Base-by-base conservation (phyloP, 2,797 vertebrate genomes). In the Poeciliopsis infans region DNA sequence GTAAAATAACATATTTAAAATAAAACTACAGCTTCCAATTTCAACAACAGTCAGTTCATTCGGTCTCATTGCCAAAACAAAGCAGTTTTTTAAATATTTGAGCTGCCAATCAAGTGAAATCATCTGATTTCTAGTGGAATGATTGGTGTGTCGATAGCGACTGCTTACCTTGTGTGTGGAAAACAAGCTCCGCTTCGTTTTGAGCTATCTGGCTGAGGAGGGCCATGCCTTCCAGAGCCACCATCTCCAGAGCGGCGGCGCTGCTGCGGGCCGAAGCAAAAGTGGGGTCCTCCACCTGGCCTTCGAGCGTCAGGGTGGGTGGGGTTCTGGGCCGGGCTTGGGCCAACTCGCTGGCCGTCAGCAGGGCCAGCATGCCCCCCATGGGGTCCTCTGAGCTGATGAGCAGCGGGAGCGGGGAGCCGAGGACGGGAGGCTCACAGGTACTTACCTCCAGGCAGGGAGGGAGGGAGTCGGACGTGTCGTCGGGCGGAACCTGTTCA, bases 191-290 rank as follows among this genome's bases (percentile, higher is more conserved):
- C 86, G 98, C 95, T 85, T 98, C 97, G 79, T 96, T 91, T 84
- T 97, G 97, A 0, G 97, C 97, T 69, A 99, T 97, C 90, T 99
- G 97, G 57, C 98, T 98, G 77, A 99, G 95, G 75, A 99, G 94
- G 33, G 97, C 96, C 95, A 99, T 99, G 13, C 98, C 98, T 11
- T 98, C 97, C 77, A 99, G 89, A 2, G 97, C 97, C 72, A 96
- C 96, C 81, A 96, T 96, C 91, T 98, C 98, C 87, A 96, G 84
- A 75, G 95, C 77, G 7, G 87, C 95, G 1, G 96, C 75, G n/a
- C 88, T 85, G 79, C 91, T 91, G 81, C 94, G 86, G 3, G 88
- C 87, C 2, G 88, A 74, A 11, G 89, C 94, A 70, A 92, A 5
- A 0, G 87, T 76, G 80, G 92, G 74, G 11, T 20, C 51, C 1